Percentiles rank a stretch among this genome's conserved stretches.
These are phyloP conservation scores for Lacanobia oleracea DNA, from an alignment of 2,888 invertebrate genomes.

Conservation along the genomic window DNA sequence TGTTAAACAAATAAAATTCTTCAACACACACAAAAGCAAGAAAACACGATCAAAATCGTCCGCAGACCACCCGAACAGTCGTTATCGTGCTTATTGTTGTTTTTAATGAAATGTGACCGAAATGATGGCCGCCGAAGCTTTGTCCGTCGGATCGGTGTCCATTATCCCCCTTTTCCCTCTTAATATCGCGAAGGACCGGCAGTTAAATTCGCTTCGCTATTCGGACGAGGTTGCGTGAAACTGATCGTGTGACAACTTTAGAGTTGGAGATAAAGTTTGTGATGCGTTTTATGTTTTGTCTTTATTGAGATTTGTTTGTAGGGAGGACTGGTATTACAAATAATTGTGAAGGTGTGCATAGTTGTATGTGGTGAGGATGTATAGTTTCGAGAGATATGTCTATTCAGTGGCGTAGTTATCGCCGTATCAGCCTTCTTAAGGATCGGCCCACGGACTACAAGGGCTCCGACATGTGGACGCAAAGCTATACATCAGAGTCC, in stretches of 20 bases:
- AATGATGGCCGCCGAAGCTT: slow-evolving; percentile 79
- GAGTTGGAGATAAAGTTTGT: slow-evolving; percentile 66
- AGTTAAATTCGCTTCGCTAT: slow-evolving; percentile 81
- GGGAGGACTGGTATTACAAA: neutral
- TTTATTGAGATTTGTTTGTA: slow-evolving; percentile 57
- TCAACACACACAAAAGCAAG: slow-evolving; percentile 62
- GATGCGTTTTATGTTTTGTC: slow-evolving; percentile 58
- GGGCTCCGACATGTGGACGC: no score
- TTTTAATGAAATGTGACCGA: slow-evolving; percentile 85
- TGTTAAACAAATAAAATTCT: slow-evolving; percentile 19
- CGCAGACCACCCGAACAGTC: slow-evolving; percentile 71
- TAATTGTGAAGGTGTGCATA: slow-evolving; percentile 2
- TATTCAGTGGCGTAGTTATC: no score
- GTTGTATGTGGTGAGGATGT: no score
- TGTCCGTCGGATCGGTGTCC: slow-evolving; percentile 82
- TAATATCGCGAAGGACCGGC: slow-evolving; percentile 81
- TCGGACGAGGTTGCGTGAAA: slow-evolving; percentile 66
- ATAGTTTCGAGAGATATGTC: no score
- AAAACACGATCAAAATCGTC: slow-evolving; percentile 73
- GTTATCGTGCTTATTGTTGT: slow-evolving; percentile 85
- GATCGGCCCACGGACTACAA: no score
- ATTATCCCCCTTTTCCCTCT: slow-evolving; percentile 81
- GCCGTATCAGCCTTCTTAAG: no score
- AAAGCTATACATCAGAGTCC: no score
- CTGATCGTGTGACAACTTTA: slow-evolving; percentile 80